Conservation (phyloP, 2,113 vertebrate genomes). For the Sialia sialis region DNA sequence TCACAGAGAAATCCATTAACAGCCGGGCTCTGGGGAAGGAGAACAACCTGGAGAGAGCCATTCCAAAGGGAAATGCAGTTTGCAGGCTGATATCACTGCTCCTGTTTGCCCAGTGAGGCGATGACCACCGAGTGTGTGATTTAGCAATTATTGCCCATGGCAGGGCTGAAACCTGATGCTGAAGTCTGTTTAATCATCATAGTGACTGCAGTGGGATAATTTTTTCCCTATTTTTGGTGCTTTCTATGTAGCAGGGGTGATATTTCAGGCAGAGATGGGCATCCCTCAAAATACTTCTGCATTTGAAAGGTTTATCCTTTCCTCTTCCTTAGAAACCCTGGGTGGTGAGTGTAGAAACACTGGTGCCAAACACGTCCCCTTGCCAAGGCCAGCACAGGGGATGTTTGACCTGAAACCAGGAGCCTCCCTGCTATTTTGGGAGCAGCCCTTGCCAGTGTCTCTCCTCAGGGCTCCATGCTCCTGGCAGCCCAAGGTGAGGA, state of each 20-base stretch:
- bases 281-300: background rate
- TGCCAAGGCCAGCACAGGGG: background rate
- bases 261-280: background rate
- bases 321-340: background rate
- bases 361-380: fast-evolving
- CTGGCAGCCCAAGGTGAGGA: background rate
- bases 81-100: background rate
- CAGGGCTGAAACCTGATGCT: background rate
- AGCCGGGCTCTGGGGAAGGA: background rate
- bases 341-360: background rate
- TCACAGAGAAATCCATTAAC: background rate
- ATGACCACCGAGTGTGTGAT: background rate
- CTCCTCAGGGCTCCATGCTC: fast-evolving
- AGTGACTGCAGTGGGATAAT: background rate
- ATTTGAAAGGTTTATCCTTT: background rate
- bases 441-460: background rate
- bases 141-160: background rate
- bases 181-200: background rate
- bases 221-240: background rate
- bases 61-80: background rate
- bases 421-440: background rate
- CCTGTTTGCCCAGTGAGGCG: fast-evolving
- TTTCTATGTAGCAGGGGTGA: fast-evolving
- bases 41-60: background rate
- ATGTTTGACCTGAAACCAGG: background rate